Evolutionary conservation across 2,888 invertebrate species (phyloP), one percentile per base, ranked within the genome.

Genomic region (Agrochola litura): DNA sequence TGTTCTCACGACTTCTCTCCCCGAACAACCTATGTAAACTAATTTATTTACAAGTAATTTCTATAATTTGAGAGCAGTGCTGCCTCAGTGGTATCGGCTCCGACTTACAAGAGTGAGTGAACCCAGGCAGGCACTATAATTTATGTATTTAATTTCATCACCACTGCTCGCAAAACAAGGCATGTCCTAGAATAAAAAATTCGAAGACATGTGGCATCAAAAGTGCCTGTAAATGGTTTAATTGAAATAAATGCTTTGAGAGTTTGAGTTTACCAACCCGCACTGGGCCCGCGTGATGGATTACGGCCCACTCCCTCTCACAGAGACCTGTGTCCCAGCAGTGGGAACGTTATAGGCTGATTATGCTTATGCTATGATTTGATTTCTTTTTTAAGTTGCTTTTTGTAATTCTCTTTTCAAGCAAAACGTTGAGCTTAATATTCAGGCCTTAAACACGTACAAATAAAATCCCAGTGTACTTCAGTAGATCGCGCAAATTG

Each of bases 401-500:
- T 49, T 60, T 58, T 58, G 10, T 0, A 71, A 49, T n/a, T n/a
- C 10, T 64, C 6, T n/a, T 63, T 73, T n/a, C n/a, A 52, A 49
- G 1, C 14, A 30, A 22, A 41, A 6, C 14, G 0, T 16, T 30
- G 14, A 30, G 12, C n/a, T 63, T 63, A 9, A 6, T 19, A 75
- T 14, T 49, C 22, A 61, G 2, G 6, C 12, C 12, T 63, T 63
- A 63, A 76, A 63, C 37, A 63, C 14, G 64, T 46, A 52, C n/a
- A 22, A 66, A 75, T 30, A 46, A 67, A 58, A 58, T 12, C 49
- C 56, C 19, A 37, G 56, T 14, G 43, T 77, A 56, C 60, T 65
- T 72, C 49, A n/a, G 30, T 37, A 67, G 74, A 66, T 81, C 56
- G 67, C 22, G 82, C 73, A 73, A 83, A 83, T 83, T 84, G 73